Evolutionary conservation across 2,797 vertebrate species (phyloP), one percentile per base, ranked within the genome.

Genomic region (Argentina silus): DNA sequence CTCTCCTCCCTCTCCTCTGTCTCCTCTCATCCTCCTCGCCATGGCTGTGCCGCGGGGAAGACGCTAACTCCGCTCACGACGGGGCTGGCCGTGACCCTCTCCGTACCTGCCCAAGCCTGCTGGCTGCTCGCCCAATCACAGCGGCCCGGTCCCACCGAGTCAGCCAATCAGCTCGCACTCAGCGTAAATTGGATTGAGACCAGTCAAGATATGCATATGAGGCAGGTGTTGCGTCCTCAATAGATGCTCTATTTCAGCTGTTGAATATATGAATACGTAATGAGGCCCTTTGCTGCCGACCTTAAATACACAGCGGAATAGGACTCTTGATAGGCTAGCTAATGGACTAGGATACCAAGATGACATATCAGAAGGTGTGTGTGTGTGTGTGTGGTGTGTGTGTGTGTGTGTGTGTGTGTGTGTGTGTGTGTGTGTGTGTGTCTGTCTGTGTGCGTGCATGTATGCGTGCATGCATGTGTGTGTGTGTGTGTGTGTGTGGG

Each of bases 91-190:
- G 57, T 11, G 36, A 23, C 47, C 59, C 65, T 65, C 62, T 71
- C 73, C 43, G 76, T 71, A 75, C 74, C 72, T 81, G 74, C 77
- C 72, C 67, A 77, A 77, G 73, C 68, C 75, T 73, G 78, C 8
- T 1, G 51, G 59, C 11, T 65, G 68, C 55, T 47, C 23, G 62
- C 56, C 15, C 78, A 70, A 73, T 78, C 53, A 50, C 51, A 73
- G 63, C 63, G 44, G 55, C 27, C 66, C 17, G 48, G 45, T 71
- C 70, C 0, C 64, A 60, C 36, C 42, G 19, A 23, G 56, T 15
- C 60, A 67, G 65, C 79, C 79, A 83, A 81, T 83, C 82, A 65
- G 44, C 0, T 8, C 14, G 43, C 63, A 65, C 2, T 8, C 5
- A 12, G 75, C 71, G 61, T 67, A 75, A 67, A 74, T 78, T 67